Evolutionary conservation across 2,888 invertebrate species (phyloP).

Genomic region (Drosophila falleni): DNA sequence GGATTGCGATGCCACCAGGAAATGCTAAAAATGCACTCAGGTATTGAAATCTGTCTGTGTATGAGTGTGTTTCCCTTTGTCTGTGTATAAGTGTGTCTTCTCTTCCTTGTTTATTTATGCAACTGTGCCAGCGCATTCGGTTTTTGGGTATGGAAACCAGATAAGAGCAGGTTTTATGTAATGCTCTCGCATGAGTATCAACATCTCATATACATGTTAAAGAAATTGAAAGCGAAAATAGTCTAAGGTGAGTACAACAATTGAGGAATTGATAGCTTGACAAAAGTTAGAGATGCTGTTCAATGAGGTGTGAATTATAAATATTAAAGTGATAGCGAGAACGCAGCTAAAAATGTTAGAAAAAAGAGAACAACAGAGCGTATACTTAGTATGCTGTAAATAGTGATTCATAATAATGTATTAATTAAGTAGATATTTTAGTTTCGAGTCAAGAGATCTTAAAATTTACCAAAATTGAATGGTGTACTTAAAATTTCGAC

Average conservation of each 20-base stretch:
- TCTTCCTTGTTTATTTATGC: slow-evolving; percentile 71
- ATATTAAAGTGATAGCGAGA: slow-evolving; percentile 1
- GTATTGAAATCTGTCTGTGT: slow-evolving; percentile 62
- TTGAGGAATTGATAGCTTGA: slow-evolving; percentile 24
- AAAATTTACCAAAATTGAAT: too few relatives aligned
- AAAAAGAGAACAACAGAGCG: too few relatives aligned
- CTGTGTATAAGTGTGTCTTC: slow-evolving; percentile 31
- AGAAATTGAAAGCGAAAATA: slow-evolving; percentile 52
- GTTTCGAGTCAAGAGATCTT: too few relatives aligned
- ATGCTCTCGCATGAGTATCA: slow-evolving; percentile 41
- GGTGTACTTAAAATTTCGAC: too few relatives aligned
- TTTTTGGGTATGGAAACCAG: slow-evolving; percentile 39
- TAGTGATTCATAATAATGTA: too few relatives aligned
- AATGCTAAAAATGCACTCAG: slow-evolving; percentile 75
- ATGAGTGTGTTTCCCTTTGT: slow-evolving; percentile 5
- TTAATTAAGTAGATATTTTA: too few relatives aligned
- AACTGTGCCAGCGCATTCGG: slow-evolving; percentile 62
- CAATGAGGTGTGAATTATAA: slow-evolving; percentile 11
- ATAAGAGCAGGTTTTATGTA: slow-evolving; percentile 61
- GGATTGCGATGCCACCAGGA: slow-evolving; percentile 52
- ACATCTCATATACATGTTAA: slow-evolving; percentile 22
- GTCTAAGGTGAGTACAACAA: slow-evolving; percentile 31
- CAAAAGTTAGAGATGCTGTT: not conserved
- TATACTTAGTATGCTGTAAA: not conserved
- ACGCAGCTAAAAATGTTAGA: not conserved